Conservation (phyloP, 92 coral and sea anemone genomes). For the Diadumene lineata region DNA sequence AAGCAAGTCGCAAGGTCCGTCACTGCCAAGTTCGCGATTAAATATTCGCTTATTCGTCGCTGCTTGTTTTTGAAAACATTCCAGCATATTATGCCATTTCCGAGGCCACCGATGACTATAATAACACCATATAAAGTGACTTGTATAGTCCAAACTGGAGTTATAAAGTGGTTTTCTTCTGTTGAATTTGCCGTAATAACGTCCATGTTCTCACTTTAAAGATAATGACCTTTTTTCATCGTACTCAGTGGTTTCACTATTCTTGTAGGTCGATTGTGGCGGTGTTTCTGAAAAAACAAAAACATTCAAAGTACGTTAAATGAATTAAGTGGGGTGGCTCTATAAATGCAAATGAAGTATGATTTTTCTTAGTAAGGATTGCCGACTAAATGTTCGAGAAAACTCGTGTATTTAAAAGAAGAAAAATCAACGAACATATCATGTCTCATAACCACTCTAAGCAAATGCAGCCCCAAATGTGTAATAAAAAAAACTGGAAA, state of each 20-base stretch:
- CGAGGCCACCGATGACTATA: slow-evolving; percentile 64
- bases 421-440: too few relatives aligned
- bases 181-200: not conserved
- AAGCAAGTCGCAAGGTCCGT: slow-evolving; percentile 79
- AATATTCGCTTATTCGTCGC: slow-evolving; percentile 80
- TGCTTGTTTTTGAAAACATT: slow-evolving; percentile 52
- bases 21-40: slow-evolving; percentile 82
- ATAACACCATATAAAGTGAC: slow-evolving; percentile 58
- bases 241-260: too few relatives aligned
- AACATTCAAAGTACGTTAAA: too few relatives aligned
- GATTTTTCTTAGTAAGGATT: too few relatives aligned
- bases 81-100: slow-evolving; percentile 67
- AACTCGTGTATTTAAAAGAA: too few relatives aligned
- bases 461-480: too few relatives aligned
- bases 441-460: too few relatives aligned
- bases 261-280: not conserved
- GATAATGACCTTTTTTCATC: too few relatives aligned
- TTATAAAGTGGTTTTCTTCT: not conserved
- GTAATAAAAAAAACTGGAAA: too few relatives aligned
- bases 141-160: slow-evolving; percentile 36
- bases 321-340: too few relatives aligned
- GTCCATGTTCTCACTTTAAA: not conserved
- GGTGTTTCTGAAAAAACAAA: not conserved
- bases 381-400: too few relatives aligned
- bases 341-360: too few relatives aligned